Evolutionary conservation across 2,113 vertebrate species (phyloP), one percentile per base, ranked within the genome.

Genomic region (Plotosus lineatus): DNA sequence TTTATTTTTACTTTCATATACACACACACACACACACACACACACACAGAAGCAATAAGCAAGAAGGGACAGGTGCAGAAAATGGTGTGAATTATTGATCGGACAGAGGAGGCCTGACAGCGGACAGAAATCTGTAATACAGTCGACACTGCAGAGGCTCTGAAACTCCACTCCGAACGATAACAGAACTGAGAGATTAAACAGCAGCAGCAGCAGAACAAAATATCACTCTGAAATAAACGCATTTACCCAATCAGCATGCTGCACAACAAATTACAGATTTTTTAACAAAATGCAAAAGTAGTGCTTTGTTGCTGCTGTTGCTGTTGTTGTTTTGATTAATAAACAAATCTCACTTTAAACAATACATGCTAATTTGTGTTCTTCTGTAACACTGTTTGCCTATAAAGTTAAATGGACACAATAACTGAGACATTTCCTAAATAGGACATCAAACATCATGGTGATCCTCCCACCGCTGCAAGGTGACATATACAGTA

Each of bases 1-100:
- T n/a, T n/a, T n/a, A n/a, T n/a, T n/a, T n/a, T n/a, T n/a, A n/a
- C 66, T 46, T 26, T 48, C 71, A 77, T 88, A 53, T n/a, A 44
- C 38, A 26, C 65, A 44, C 65, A 28, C 66, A 44, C 65, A 31
- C 66, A 71, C 42, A 44, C 65, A 26, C 40, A 46, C 23, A 26
- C 40, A 69, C 23, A 10, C 68, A 21, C n/a, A 21, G n/a, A 31
- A 6, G 8, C 85, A 77, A 42, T 58, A 56, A 74, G 85, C 80
- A 78, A 63, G 80, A 83, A 53, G 56, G 83, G 89, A 79, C 92
- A 91, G 91, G 90, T 91, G 91, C 72, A 90, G 83, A 72, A 82
- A 88, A 87, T 65, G 82, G 15, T 86, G 85, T 92, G 80, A 89
- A 85, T 92, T 81, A 91, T 92, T 90, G 85, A 92, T 26, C 1